Evolutionary conservation across 2,888 invertebrate species (phyloP).

Genomic region (Elegia similella): DNA sequence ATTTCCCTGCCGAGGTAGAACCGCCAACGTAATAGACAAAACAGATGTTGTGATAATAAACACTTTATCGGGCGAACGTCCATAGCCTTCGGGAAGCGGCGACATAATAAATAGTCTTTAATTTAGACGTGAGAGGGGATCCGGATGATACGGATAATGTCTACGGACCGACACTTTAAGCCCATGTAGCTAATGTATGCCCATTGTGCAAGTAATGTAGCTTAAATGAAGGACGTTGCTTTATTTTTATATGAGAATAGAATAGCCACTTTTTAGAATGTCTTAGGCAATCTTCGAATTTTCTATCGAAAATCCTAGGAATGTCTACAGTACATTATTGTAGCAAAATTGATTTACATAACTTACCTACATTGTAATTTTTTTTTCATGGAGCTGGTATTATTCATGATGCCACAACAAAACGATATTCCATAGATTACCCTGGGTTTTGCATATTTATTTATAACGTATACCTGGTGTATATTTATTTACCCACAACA

Average conservation of each 20-base stretch:
- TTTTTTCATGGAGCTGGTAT: no score
- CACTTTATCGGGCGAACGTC: constrained; percentile 36
- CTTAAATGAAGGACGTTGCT: neutral
- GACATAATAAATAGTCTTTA: constrained; percentile 13
- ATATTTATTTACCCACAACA: no score
- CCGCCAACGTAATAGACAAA: constrained; percentile 30
- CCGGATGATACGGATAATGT: constrained; percentile 1
- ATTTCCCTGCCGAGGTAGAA: constrained; percentile 26
- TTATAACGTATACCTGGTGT: no score
- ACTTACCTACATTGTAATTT: no score
- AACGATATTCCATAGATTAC: no score
- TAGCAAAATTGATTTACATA: no score
- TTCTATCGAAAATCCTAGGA: no score
- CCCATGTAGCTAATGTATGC: constrained; percentile 8
- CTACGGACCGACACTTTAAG: constrained; percentile 2
- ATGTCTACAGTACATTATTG: no score
- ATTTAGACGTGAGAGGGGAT: constrained; percentile 9
- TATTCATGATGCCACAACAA: no score
- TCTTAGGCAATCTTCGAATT: no score
- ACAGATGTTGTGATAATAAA: constrained; percentile 42
- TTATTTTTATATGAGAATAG: neutral
- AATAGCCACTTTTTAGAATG: no score
- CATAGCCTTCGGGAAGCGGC: constrained; percentile 18
- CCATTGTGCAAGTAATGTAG: constrained; percentile 14
- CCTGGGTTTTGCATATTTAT: no score